Percentiles rank a stretch among this genome's conserved stretches.
Conservation (phyloP, 1,140 invertebrate genomes). For the Musca vetustissima region DNA sequence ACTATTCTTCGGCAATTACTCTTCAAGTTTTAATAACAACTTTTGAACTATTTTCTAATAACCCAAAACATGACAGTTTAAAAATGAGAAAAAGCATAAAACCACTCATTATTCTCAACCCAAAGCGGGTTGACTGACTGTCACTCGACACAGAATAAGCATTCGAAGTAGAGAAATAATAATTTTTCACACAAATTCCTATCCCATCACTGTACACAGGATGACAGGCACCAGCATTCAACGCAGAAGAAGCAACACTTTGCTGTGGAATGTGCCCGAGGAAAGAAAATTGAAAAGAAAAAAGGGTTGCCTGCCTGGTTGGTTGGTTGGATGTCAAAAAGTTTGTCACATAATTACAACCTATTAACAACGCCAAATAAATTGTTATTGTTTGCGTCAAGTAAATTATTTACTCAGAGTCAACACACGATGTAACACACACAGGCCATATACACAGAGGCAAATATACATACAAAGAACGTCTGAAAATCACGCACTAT, state of each 20-base stretch:
- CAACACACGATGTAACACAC: background rate
- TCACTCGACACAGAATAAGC: constrained; percentile 3
- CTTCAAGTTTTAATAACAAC: constrained; percentile 4
- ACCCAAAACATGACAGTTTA: no score
- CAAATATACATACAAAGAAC: no score
- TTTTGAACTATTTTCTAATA: no score
- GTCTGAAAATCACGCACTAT: background rate
- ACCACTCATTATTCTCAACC: no score
- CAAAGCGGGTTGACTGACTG: no score
- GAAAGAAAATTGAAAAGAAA: background rate
- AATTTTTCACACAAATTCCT: constrained; percentile 18
- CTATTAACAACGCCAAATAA: constrained; percentile 23
- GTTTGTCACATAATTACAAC: constrained; percentile 24
- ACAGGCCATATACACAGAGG: no score
- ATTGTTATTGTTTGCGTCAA: constrained; percentile 20
- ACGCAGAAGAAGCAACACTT: background rate
- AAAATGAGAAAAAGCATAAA: no score
- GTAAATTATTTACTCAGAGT: constrained; percentile 14
- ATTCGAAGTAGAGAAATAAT: background rate
- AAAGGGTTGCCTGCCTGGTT: no score
- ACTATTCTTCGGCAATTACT: constrained; percentile 1
- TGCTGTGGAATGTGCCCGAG: no score
- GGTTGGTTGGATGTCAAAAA: constrained; percentile 19
- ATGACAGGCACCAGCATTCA: no score
- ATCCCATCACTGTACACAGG: background rate